Evolutionary conservation across 2,113 vertebrate genomes (phyloP).

Genomic region (Entelurus aequoreus): DNA sequence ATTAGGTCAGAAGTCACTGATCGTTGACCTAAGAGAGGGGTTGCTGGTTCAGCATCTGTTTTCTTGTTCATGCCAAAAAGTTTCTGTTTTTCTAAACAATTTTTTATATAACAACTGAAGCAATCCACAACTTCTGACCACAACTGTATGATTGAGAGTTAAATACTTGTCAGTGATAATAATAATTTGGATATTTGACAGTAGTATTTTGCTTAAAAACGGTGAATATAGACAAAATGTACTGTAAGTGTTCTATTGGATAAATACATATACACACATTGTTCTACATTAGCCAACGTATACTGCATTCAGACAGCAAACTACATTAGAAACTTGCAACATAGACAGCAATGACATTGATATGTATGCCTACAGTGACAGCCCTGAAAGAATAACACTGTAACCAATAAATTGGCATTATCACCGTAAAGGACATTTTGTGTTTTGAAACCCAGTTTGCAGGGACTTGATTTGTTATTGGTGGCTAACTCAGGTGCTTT

Average conservation of each 20-base stretch:
- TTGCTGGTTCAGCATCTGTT: not conserved
- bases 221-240: slow-evolving; percentile 38
- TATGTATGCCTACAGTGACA: slow-evolving; percentile 54
- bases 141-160: not conserved
- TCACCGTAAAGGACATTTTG: slow-evolving; percentile 36
- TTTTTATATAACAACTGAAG: not conserved
- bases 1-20: no score
- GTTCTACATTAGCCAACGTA: slow-evolving; percentile 56
- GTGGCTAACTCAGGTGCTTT: slow-evolving; percentile 42
- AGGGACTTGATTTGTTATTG: slow-evolving; percentile 46
- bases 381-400: slow-evolving; percentile 58
- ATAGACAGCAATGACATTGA: slow-evolving; percentile 60
- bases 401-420: slow-evolving; percentile 48
- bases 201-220: slow-evolving; percentile 10
- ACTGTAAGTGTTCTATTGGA: slow-evolving; percentile 46
- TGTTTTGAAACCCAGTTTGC: slow-evolving; percentile 32
- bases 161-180: not conserved
- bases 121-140: not conserved
- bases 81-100: not conserved
- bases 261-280: slow-evolving; percentile 50
- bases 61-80: not conserved
- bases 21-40: no score
- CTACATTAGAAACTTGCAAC: slow-evolving; percentile 62
- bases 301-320: slow-evolving; percentile 62
- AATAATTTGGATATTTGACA: slow-evolving; percentile 9